Base-by-base conservation (phyloP, 2,113 vertebrate genomes). In the Ophthalmotilapia sp. region DNA sequence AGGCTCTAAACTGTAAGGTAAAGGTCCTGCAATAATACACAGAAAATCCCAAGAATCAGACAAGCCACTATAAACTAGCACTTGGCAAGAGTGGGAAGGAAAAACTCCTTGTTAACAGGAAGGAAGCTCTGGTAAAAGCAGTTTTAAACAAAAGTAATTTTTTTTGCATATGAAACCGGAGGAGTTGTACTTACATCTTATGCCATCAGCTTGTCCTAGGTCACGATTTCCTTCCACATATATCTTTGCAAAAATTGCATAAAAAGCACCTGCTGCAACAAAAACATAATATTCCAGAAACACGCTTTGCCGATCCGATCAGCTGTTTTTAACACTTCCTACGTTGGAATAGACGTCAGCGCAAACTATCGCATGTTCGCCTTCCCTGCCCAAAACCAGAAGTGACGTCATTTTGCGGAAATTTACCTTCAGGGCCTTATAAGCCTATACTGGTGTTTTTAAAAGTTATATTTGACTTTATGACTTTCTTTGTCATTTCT, bases 381-480 rank as follows among this genome's bases (percentile, higher is more conserved):
- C 55, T 29, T 0, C 1, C 26, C 26, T 58, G 55, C 26, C 13
- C 7, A 0, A 31, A 31, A 31, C 55, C 0, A 0, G 55, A 58
- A 17, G 26, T 15, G 26, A 9, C 1, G 1, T 17, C 0, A 58
- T 58, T 6, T 58, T 58, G 26, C 0, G 2, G 2, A 31, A 15
- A 29, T 6, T 58, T 9, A 5, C 55, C 55, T 0, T 58, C 55
- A 1, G 3, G 55, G 7, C 4, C 23, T 58, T 0, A 58, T 15
- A 0, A 58, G 13, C 55, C 1, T 58, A 29, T 58, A 29, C 7
- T 58, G 3, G 23, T 5, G 23, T 29, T 56, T 56, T 56, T 56
- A 29, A 14, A 56, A 56, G 23, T 14, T 0, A 26, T 5, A 0
- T 56, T 56, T 56, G 23, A 56, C 54, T 56, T 56, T 56, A 23